Conservation (phyloP, 2,888 invertebrate species). For the Crematogaster levior region DNA sequence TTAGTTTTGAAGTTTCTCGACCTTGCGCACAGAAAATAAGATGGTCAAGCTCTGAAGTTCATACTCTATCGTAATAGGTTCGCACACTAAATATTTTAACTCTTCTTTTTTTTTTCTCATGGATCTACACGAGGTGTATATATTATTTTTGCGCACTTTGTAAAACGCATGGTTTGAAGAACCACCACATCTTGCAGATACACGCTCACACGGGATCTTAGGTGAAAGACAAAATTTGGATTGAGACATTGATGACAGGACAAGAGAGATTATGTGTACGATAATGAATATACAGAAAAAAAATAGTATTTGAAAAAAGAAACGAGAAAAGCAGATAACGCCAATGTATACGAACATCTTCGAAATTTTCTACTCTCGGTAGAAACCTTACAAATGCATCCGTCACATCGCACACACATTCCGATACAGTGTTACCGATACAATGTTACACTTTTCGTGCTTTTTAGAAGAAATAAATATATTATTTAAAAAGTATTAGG, state of each 20-base stretch:
- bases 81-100: constrained; percentile 68
- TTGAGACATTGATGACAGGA: constrained; percentile 59
- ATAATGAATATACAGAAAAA: constrained; percentile 34
- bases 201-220: constrained; percentile 60
- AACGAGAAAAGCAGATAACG: constrained; percentile 16
- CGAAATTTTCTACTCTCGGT: constrained; percentile 57
- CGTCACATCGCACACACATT: constrained; percentile 58
- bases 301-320: constrained; percentile 37
- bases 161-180: constrained; percentile 45
- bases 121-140: constrained; percentile 57
- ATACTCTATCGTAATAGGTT: constrained; percentile 51
- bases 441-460: not conserved
- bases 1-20: constrained; percentile 19
- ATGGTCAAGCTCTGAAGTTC: constrained; percentile 29
- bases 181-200: constrained; percentile 64
- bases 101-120: constrained; percentile 52
- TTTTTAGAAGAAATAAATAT: constrained; percentile 25
- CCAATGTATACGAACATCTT: constrained; percentile 51
- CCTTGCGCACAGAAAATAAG: constrained; percentile 34
- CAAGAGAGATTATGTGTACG: constrained; percentile 53
- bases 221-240: constrained; percentile 50
- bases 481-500: constrained; percentile 10
- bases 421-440: constrained; percentile 18
- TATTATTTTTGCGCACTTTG: constrained; percentile 60
- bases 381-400: constrained; percentile 57